Conservation (phyloP, 2,113 vertebrate species). For the Zosterops borbonicus region DNA sequence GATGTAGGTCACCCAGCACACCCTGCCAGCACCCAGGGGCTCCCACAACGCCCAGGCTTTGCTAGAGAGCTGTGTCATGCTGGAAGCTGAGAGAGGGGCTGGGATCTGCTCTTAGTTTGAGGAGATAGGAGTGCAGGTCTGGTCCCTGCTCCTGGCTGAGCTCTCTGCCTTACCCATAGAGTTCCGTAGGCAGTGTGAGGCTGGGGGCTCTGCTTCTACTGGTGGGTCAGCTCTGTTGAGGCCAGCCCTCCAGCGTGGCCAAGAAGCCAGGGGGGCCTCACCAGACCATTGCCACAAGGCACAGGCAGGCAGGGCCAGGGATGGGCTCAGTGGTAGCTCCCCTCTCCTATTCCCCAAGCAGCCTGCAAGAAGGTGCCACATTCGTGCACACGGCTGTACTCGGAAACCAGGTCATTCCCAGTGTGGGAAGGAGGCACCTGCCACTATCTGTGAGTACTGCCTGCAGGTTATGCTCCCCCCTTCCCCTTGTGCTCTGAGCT, state of each 20-base stretch:
- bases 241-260: not conserved
- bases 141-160: not conserved
- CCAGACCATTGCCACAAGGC: not conserved
- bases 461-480: conserved; percentile 2
- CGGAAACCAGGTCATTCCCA: conserved; percentile 89
- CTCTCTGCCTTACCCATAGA: not conserved
- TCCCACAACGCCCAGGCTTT: not conserved
- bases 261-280: not conserved
- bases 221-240: not conserved
- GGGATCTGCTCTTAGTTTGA: not conserved
- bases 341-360: conserved; percentile 63
- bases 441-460: conserved; percentile 82
- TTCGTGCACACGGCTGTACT: conserved; percentile 89
- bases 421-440: conserved; percentile 90
- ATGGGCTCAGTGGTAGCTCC: conserved; percentile 16
- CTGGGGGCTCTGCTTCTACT: not conserved
- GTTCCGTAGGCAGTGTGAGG: accelerated
- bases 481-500: not conserved
- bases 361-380: conserved; percentile 88
- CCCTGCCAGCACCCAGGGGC: not conserved
- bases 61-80: not conserved
- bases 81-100: not conserved
- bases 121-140: not conserved
- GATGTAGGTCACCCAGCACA: not conserved
- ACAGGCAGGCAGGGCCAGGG: not conserved